Evolutionary conservation across 2,888 invertebrate species (phyloP).

Genomic region (Pollenia angustigena): DNA sequence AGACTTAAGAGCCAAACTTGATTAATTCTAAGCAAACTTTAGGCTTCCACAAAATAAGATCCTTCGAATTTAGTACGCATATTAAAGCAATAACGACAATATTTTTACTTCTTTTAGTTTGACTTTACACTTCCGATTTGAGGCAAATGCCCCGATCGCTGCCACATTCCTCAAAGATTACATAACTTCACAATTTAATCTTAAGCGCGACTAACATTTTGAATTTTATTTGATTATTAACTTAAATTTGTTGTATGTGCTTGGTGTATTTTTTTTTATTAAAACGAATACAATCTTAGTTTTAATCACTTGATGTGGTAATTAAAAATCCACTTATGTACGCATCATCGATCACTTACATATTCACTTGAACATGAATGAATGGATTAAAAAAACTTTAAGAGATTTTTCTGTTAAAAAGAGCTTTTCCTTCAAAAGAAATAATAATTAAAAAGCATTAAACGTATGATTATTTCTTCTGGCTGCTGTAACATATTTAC

Average conservation of each 20-base stretch:
- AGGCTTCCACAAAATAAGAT: no score
- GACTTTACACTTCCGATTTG: slow-evolving; percentile 16
- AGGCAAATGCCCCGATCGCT: slow-evolving; percentile 6
- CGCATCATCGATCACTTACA: slow-evolving; percentile 71
- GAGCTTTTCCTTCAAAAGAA: slow-evolving; percentile 64
- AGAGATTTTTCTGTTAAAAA: slow-evolving; percentile 41
- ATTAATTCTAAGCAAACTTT: slow-evolving; percentile 26
- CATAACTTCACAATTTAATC: slow-evolving; percentile 37
- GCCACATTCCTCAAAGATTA: slow-evolving; percentile 37
- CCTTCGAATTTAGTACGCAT: background rate
- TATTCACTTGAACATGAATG: slow-evolving; percentile 45
- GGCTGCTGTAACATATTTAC: slow-evolving; percentile 32
- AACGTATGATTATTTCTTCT: slow-evolving; percentile 22
- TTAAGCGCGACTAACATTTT: background rate
- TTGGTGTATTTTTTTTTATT: background rate
- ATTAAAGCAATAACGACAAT: background rate
- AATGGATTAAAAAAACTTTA: slow-evolving; percentile 34
- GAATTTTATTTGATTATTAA: slow-evolving; percentile 10
- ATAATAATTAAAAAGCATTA: slow-evolving; percentile 58
- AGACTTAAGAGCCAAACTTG: slow-evolving; percentile 44
- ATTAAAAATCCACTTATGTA: slow-evolving; percentile 69
- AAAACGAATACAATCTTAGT: slow-evolving; percentile 10
- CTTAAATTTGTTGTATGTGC: background rate
- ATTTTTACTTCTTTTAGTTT: background rate
- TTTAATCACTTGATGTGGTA: slow-evolving; percentile 67